Evolutionary conservation across 2,113 vertebrate species (phyloP).

Genomic region (Poicephalus meyeri): DNA sequence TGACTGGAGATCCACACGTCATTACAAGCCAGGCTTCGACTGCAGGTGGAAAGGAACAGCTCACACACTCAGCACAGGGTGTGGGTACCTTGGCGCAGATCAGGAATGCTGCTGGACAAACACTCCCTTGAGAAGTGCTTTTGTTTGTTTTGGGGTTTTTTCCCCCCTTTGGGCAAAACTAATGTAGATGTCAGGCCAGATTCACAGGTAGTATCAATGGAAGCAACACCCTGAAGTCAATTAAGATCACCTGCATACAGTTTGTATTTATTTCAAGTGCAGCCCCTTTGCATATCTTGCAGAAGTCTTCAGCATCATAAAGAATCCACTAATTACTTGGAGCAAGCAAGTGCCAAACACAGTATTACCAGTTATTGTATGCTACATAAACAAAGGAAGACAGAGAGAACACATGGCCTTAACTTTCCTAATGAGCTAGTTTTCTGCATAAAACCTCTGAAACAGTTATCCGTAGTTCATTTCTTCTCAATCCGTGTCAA

Average conservation of each 20-base stretch:
- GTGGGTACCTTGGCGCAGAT: slow-evolving; percentile 3
- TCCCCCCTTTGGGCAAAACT: background rate
- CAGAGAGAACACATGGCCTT: background rate
- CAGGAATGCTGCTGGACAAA: slow-evolving; percentile 73
- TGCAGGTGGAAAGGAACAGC: background rate
- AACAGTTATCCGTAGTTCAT: background rate
- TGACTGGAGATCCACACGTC: background rate
- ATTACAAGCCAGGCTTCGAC: rapidly evolving
- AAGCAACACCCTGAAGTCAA: background rate
- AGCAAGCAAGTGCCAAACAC: background rate
- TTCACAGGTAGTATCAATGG: background rate
- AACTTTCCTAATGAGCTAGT: background rate
- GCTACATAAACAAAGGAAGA: background rate
- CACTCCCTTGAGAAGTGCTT: slow-evolving; percentile 56
- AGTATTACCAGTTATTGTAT: background rate
- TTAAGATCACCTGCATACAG: background rate
- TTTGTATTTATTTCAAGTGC: background rate
- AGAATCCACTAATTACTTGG: background rate
- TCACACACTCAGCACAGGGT: background rate
- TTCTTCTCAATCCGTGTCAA: background rate
- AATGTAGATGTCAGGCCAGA: background rate
- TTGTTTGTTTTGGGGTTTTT: background rate
- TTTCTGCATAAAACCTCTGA: background rate
- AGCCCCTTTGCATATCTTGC: background rate
- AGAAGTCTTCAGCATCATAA: background rate